phyloP scores from a whole-genome alignment of 2,113 vertebrate species.

The Salminus brasiliensis region DNA sequence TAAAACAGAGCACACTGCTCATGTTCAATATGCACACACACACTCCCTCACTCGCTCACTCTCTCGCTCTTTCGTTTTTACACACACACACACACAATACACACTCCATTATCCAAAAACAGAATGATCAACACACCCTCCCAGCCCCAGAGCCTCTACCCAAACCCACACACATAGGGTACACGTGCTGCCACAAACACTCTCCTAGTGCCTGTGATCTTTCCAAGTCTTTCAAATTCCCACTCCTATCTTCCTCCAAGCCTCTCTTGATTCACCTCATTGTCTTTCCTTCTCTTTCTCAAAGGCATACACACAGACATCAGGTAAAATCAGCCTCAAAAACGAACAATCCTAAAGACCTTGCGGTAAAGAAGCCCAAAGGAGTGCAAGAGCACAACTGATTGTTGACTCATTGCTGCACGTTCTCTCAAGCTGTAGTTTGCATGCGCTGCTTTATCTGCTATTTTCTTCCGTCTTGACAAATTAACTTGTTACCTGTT shows the following conservation, averaged over 20 bases:
- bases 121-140: constrained; percentile 46
- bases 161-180: constrained; percentile 60
- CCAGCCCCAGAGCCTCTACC: constrained; percentile 59
- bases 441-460: not conserved
- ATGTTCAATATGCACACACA: constrained; percentile 5
- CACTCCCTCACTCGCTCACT: constrained; percentile 44
- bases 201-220: not conserved
- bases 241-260: too few relatives aligned
- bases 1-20: not conserved
- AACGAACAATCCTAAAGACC: not conserved
- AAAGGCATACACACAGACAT: not conserved
- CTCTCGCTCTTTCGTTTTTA: too few relatives aligned
- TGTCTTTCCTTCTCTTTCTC: constrained; percentile 54
- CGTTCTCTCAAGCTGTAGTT: not conserved
- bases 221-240: not conserved
- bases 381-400: not conserved
- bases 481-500: not conserved
- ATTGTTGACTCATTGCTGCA: not conserved
- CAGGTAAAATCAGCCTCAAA: not conserved
- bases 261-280: constrained; percentile 22
- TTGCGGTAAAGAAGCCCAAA: not conserved
- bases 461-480: not conserved
- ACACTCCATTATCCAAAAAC: constrained; percentile 56
- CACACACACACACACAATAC: constrained; percentile 42
- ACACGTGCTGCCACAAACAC: constrained; percentile 55